phyloP scores from a whole-genome alignment of 2,888 invertebrate species.

The Anoplius nigerrimus region DNA sequence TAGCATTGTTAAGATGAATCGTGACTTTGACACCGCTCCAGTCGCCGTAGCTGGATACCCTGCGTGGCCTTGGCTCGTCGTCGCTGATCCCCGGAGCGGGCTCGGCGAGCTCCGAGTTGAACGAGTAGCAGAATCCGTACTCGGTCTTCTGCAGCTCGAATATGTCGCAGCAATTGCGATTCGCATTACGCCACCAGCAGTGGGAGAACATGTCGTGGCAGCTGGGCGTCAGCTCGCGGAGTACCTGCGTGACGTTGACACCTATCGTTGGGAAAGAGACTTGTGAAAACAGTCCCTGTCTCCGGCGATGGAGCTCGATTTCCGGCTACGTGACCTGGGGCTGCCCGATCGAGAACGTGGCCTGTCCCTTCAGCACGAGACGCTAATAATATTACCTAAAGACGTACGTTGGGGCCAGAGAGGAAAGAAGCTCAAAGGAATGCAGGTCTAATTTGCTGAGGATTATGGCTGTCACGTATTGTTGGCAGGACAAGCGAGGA shows the following conservation, averaged over 20 bases:
- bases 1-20: slow-evolving; percentile 47
- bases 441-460: no score
- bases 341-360: no score
- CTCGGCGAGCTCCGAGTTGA: slow-evolving; percentile 70
- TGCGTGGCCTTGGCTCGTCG: slow-evolving; percentile 52
- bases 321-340: no score
- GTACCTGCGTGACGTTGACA: slow-evolving; percentile 39
- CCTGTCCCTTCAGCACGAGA: no score
- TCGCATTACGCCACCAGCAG: slow-evolving; percentile 73
- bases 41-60: slow-evolving; percentile 57
- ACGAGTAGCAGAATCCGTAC: slow-evolving; percentile 75
- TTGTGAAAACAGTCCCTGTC: no score
- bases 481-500: no score
- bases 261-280: slow-evolving; percentile 11
- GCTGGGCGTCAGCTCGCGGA: slow-evolving; percentile 33
- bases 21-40: slow-evolving; percentile 64
- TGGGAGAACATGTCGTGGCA: slow-evolving; percentile 73
- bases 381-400: no score
- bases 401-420: no score
- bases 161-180: slow-evolving; percentile 73
- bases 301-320: no score
- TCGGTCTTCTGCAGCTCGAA: slow-evolving; percentile 75
- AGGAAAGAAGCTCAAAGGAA: no score
- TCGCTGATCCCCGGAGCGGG: slow-evolving; percentile 28
- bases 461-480: no score